Percentiles rank a stretch among this genome's conserved stretches.
These are phyloP conservation scores for Apteryx owenii DNA, from an alignment of 2,113 vertebrate species.

Conservation along the genomic window DNA sequence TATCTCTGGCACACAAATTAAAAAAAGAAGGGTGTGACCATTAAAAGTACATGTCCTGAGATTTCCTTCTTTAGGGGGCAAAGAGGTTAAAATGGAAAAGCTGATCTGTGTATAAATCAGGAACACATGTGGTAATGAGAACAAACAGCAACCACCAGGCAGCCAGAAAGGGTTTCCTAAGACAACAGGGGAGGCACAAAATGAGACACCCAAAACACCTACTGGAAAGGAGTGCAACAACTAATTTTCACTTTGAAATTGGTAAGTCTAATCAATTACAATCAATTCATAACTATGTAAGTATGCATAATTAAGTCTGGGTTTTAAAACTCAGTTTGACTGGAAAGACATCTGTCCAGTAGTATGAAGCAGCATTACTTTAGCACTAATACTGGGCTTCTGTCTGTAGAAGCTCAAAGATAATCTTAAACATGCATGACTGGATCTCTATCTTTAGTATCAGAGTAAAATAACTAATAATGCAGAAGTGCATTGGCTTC, in stretches of 20 bases:
- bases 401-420: neutral
- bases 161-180: neutral
- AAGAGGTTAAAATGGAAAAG: conserved; percentile 65
- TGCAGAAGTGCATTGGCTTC: neutral
- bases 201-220: neutral
- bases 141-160: conserved; percentile 61
- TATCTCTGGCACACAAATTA: conserved; percentile 58
- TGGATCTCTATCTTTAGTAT: neutral
- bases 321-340: neutral
- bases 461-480: neutral
- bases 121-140: conserved; percentile 62
- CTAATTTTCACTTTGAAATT: neutral
- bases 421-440: neutral
- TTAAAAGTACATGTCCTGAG: conserved; percentile 58
- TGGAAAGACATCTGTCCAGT: neutral
- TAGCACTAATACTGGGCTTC: neutral
- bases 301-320: neutral
- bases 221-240: neutral
- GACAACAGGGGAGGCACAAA: neutral
- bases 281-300: neutral
- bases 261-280: neutral
- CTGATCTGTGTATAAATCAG: conserved; percentile 40
- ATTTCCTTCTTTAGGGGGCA: conserved; percentile 64
- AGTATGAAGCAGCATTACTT: neutral
- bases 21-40: conserved; percentile 63